phyloP scores from a whole-genome alignment of 2,888 invertebrate species.

The Schrankia costaestrigalis region DNA sequence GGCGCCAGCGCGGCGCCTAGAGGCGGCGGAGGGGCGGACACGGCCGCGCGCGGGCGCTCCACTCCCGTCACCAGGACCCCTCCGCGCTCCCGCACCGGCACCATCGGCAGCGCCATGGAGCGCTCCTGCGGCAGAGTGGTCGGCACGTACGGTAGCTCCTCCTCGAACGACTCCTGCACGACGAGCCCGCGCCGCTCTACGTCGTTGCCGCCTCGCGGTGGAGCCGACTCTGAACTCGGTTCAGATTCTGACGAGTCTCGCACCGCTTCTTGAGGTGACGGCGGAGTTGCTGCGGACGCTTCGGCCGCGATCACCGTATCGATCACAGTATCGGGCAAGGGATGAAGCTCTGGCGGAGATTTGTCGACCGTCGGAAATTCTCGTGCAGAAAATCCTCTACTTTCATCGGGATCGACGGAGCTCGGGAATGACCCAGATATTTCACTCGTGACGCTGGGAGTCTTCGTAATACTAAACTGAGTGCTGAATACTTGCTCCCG shows the following conservation, averaged over 20 bases:
- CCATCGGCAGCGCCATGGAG: conserved; percentile 88
- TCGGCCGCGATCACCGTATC: conserved; percentile 7
- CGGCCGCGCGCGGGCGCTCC: conserved; percentile 83
- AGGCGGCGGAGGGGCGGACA: conserved; percentile 86
- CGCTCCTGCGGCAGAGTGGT: conserved; percentile 94
- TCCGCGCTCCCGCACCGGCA: conserved; percentile 83
- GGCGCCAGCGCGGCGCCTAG: conserved; percentile 60
- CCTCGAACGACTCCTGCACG: conserved; percentile 91
- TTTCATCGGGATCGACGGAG: conserved; percentile 82
- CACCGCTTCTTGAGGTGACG: conserved; percentile 19
- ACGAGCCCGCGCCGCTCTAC: conserved; percentile 86
- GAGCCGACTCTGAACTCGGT: conserved; percentile 73
- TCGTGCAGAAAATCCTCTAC: conserved; percentile 22
- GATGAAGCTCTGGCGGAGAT: conserved; percentile 11
- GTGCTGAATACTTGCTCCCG: conserved; percentile 85
- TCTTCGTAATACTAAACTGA: conserved; percentile 83
- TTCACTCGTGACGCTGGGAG: conserved; percentile 83
- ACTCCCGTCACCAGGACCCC: conserved; percentile 63
- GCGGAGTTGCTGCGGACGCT: conserved; percentile 10
- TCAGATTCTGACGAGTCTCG: conserved; percentile 87
- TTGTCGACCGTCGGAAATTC: conserved; percentile 25
- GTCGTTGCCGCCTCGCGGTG: conserved; percentile 66
- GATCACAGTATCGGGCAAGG: too few relatives aligned
- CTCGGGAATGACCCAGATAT: conserved; percentile 75
- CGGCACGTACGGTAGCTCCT: conserved; percentile 92